Evolutionary conservation across 2,888 invertebrate species (phyloP).

Genomic region (Allolobophora icterica): DNA sequence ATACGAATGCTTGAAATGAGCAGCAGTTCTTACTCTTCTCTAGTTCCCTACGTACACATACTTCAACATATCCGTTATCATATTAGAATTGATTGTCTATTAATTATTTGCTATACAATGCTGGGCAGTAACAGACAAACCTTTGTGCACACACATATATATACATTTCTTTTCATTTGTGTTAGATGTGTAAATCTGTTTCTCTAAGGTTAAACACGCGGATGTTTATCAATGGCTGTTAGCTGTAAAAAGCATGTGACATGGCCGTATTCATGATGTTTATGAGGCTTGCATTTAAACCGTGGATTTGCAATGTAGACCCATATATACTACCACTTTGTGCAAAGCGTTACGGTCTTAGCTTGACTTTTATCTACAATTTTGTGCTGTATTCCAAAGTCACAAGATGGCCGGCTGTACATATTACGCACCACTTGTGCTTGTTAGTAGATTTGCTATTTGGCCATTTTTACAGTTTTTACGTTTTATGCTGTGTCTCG

Average conservation of each 20-base stretch:
- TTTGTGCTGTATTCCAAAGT: conserved; percentile 11
- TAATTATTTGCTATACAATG: not conserved
- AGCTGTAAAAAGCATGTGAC: not conserved
- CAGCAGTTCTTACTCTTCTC: not conserved
- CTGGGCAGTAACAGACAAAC: not conserved
- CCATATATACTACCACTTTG: not conserved
- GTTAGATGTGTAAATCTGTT: conserved; percentile 4
- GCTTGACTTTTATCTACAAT: not conserved
- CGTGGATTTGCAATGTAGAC: not conserved
- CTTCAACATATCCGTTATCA: not conserved
- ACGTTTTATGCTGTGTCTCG: not conserved
- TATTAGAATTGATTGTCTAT: not conserved
- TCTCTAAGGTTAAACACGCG: not conserved
- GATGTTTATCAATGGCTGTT: not conserved
- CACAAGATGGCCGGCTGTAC: not conserved
- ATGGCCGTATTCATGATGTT: not conserved
- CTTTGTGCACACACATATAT: not conserved
- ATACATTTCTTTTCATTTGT: not conserved
- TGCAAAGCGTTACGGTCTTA: not conserved
- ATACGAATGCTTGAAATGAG: not conserved
- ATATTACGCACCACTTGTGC: not conserved
- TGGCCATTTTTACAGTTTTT: not conserved
- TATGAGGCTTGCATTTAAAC: not conserved
- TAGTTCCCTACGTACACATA: not conserved
- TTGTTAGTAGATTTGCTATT: not conserved